A percentile compares a stretch with the other conserved stretches of the same genome.
Evolutionary conservation across 1,140 invertebrate genomes (phyloP).

Genomic region (Trinorchestia longiramus): DNA sequence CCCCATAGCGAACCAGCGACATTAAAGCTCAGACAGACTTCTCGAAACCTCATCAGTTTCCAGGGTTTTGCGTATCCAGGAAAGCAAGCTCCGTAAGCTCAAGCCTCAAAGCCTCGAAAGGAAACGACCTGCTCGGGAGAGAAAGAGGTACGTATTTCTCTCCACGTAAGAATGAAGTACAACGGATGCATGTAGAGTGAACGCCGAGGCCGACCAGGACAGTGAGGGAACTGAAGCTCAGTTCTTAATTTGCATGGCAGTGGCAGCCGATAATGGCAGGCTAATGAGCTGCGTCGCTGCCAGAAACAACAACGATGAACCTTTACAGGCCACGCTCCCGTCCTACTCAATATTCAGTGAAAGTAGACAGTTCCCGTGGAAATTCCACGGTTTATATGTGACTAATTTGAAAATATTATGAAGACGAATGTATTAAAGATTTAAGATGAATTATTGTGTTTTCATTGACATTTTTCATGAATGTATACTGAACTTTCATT

Average conservation of each 20-base stretch:
- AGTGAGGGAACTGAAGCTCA: neutral
- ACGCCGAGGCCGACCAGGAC: neutral
- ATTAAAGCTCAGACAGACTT: neutral
- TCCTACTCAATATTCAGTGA: neutral
- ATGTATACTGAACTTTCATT: too few relatives aligned
- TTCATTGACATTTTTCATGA: too few relatives aligned
- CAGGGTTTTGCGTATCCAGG: neutral
- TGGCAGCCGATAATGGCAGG: conserved; percentile 21
- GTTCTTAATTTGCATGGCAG: neutral
- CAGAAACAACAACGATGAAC: conserved; percentile 12
- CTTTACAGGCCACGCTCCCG: neutral
- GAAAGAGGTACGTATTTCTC: neutral
- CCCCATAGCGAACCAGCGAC: neutral
- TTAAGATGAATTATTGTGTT: too few relatives aligned
- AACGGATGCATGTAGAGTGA: neutral
- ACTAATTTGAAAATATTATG: too few relatives aligned
- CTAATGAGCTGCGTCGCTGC: conserved; percentile 27
- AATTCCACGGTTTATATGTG: too few relatives aligned
- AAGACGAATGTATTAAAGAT: too few relatives aligned
- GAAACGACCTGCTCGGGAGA: neutral
- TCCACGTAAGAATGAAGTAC: neutral
- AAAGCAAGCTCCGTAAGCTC: neutral
- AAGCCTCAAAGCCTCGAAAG: neutral
- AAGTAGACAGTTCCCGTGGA: too few relatives aligned
- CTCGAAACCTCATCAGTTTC: neutral